Evolutionary conservation across 2,113 vertebrate species (phyloP).

Genomic region (Salvator merianae): DNA sequence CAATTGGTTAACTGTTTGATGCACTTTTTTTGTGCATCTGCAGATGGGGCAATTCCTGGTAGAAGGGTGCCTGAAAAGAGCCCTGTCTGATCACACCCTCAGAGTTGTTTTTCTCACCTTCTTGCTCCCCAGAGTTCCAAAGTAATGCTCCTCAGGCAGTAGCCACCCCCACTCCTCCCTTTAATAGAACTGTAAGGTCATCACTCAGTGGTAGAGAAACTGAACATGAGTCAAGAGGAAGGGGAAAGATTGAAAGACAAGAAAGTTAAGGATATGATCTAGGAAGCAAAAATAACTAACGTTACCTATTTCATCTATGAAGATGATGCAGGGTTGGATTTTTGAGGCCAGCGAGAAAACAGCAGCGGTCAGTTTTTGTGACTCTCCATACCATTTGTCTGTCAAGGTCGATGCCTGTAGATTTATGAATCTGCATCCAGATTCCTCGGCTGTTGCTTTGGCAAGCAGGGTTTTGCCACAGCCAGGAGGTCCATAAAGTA

Average conservation of each 20-base stretch:
- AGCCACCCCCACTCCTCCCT: too few species aligned
- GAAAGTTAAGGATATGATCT: not conserved
- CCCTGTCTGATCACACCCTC: too few species aligned
- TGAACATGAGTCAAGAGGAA: too few species aligned
- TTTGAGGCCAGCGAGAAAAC: conserved; percentile 82
- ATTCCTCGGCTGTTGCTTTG: conserved; percentile 80
- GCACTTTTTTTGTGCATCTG: too few species aligned
- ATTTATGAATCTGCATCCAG: conserved; percentile 82
- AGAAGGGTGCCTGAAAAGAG: too few species aligned
- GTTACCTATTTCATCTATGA: conserved; percentile 83
- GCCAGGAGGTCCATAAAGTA: conserved; percentile 81
- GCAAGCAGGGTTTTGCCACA: conserved; percentile 84
- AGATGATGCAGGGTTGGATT: conserved; percentile 83
- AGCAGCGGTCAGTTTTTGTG: conserved; percentile 81
- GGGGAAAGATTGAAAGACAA: not conserved
- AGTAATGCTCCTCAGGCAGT: too few species aligned
- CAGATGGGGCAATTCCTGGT: too few species aligned
- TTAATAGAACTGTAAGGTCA: too few species aligned
- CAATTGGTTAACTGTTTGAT: too few species aligned
- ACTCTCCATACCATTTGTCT: conserved; percentile 84
- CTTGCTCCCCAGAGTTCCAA: too few species aligned
- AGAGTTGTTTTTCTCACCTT: too few species aligned
- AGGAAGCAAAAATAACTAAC: not conserved
- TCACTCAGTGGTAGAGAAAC: too few species aligned
- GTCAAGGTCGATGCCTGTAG: conserved; percentile 81